Conservation (phyloP, 2,113 vertebrate species). For the Nothoprocta perdicaria region DNA sequence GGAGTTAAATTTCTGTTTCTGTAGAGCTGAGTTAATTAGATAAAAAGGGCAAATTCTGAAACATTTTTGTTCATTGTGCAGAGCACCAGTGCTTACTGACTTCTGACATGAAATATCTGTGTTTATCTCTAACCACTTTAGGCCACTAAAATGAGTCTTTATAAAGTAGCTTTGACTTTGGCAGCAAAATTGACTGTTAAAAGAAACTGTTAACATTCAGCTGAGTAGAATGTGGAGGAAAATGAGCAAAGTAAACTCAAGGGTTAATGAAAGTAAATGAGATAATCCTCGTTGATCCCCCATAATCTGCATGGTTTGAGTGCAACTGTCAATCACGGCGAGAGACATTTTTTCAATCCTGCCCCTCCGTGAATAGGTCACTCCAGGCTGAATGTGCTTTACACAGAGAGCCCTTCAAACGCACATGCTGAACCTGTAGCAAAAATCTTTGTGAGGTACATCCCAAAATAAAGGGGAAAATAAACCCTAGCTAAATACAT, state of each 20-base stretch:
- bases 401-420: background rate
- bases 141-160: slow-evolving; percentile 13
- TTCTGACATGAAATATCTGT: background rate
- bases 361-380: slow-evolving; percentile 58
- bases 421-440: background rate
- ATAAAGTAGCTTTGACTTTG: background rate
- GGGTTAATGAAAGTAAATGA: slow-evolving; percentile 80
- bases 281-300: slow-evolving; percentile 78
- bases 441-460: background rate
- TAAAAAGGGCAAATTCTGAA: background rate
- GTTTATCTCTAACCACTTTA: background rate
- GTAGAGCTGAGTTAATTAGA: background rate
- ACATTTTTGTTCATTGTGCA: background rate
- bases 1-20: background rate
- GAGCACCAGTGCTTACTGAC: background rate
- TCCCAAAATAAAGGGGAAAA: slow-evolving; percentile 34
- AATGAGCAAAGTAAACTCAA: slow-evolving; percentile 74
- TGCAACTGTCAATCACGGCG: slow-evolving; percentile 74
- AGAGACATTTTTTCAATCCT: slow-evolving; percentile 53
- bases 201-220: slow-evolving; percentile 73
- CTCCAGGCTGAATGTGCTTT: slow-evolving; percentile 40
- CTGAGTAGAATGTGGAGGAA: slow-evolving; percentile 64
- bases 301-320: slow-evolving; percentile 75
- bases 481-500: background rate
- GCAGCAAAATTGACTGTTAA: slow-evolving; percentile 1